Conservation (phyloP, 92 coral and sea anemone species). For the Hydrozoanthus gracilis region DNA sequence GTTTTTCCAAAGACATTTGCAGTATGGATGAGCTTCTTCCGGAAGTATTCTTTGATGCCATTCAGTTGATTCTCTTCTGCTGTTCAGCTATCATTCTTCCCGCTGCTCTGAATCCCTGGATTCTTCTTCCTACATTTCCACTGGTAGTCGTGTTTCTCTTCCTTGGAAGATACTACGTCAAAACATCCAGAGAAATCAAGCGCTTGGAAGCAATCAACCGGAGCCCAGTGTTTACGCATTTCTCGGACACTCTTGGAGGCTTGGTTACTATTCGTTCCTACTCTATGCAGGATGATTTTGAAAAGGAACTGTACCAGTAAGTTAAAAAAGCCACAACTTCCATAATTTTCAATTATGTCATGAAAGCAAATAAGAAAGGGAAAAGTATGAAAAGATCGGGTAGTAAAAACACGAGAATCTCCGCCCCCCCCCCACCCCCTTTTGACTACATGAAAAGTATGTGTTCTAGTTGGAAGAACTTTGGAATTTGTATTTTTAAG, state of each 20-base stretch:
- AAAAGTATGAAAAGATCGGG: too few relatives aligned
- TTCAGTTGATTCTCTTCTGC: conserved; percentile 62
- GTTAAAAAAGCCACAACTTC: neutral
- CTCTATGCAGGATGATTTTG: conserved; percentile 65
- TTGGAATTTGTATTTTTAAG: too few relatives aligned
- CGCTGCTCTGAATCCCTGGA: conserved; percentile 66
- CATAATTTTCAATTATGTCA: too few relatives aligned
- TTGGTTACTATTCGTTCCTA: conserved; percentile 73
- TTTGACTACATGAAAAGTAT: too few relatives aligned
- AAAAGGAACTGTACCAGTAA: conserved; percentile 60
- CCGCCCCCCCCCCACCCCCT: too few relatives aligned
- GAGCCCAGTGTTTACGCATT: conserved; percentile 74
- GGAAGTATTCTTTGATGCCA: conserved; percentile 67
- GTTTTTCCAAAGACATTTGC: conserved; percentile 73
- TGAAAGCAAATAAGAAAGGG: too few relatives aligned
- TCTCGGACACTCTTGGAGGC: conserved; percentile 73
- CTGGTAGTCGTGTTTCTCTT: conserved; percentile 46
- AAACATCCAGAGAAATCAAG: conserved; percentile 68
- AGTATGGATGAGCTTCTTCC: conserved; percentile 73
- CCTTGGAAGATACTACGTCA: conserved; percentile 64
- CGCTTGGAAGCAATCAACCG: conserved; percentile 72
- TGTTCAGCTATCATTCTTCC: conserved; percentile 62
- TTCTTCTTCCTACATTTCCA: conserved; percentile 57
- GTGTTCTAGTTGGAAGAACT: too few relatives aligned
- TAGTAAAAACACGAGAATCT: too few relatives aligned